Evolutionary conservation across 1,140 invertebrate species (phyloP).

Genomic region (Matsumurasca onukii): DNA sequence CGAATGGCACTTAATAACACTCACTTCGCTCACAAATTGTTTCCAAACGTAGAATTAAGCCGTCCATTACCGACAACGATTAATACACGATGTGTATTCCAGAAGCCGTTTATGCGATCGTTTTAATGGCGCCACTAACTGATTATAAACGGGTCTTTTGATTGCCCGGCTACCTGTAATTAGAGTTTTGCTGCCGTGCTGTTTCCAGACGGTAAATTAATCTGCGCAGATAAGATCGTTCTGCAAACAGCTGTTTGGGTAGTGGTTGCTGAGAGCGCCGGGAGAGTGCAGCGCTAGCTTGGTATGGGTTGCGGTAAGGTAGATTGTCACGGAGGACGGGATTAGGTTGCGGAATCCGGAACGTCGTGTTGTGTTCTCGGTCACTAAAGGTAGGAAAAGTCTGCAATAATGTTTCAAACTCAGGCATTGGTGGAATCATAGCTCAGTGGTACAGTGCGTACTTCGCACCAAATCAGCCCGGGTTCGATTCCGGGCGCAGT

Average conservation of each 20-base stretch:
- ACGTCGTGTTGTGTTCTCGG: no score
- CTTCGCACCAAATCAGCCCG: no score
- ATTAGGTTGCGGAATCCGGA: no score
- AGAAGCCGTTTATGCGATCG: not conserved
- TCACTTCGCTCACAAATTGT: conserved; percentile 15
- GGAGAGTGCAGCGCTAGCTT: not conserved
- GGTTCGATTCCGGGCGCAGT: no score
- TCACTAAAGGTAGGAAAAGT: no score
- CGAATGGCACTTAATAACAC: conserved; percentile 16
- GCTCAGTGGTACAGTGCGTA: no score
- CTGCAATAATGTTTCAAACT: no score
- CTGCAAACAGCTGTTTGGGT: not conserved
- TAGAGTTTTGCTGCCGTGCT: conserved; percentile 6
- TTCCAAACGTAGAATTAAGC: conserved; percentile 27
- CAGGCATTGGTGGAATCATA: no score
- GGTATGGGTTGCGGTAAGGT: no score
- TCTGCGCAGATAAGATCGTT: not conserved
- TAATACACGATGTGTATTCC: conserved; percentile 12
- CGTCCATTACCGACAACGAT: conserved; percentile 12
- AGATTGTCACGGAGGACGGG: no score
- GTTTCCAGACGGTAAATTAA: conserved; percentile 13
- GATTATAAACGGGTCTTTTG: conserved; percentile 21
- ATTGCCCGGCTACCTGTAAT: conserved; percentile 16
- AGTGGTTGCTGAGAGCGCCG: not conserved
- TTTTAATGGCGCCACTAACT: conserved; percentile 16